These are phyloP conservation scores for Polydrusus pterygomalis DNA, from an alignment of 2,888 invertebrate species.

Conservation along the genomic window DNA sequence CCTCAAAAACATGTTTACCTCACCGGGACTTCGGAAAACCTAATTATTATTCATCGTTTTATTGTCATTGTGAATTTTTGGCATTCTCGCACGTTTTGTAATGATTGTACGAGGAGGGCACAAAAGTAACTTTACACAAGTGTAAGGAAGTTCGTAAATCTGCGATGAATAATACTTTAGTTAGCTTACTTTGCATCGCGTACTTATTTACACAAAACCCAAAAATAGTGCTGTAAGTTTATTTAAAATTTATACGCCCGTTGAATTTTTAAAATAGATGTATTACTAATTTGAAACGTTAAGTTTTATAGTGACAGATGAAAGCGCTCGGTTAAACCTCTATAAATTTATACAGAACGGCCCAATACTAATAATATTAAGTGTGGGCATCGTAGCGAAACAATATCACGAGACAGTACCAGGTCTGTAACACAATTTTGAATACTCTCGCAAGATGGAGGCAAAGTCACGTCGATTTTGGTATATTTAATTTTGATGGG, in stretches of 20 bases:
- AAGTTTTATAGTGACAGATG: constrained; percentile 6
- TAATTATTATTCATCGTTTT: constrained; percentile 1
- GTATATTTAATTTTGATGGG: too few relatives aligned
- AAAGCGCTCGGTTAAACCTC: constrained; percentile 6
- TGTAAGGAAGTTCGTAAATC: too few relatives aligned
- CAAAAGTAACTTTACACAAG: too few relatives aligned
- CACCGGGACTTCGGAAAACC: neutral
- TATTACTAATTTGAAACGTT: constrained; percentile 22
- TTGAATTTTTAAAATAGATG: constrained; percentile 29
- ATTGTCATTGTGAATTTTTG: neutral
- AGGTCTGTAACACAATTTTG: too few relatives aligned
- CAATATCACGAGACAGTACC: too few relatives aligned
- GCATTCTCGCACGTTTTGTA: neutral
- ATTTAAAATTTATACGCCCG: constrained; percentile 30
- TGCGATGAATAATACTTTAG: too few relatives aligned
- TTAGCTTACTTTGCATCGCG: too few relatives aligned
- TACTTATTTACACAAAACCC: constrained; percentile 33
- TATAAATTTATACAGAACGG: neutral
- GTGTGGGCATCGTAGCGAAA: too few relatives aligned
- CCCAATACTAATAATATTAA: too few relatives aligned
- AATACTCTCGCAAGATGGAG: too few relatives aligned
- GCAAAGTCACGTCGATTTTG: too few relatives aligned
- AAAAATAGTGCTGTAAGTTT: constrained; percentile 35
- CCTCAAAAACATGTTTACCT: constrained; percentile 10
- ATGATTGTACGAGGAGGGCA: neutral